These are phyloP conservation scores for Drosophila mimetica DNA, from an alignment of 2,888 invertebrate genomes.

Conservation along the genomic window DNA sequence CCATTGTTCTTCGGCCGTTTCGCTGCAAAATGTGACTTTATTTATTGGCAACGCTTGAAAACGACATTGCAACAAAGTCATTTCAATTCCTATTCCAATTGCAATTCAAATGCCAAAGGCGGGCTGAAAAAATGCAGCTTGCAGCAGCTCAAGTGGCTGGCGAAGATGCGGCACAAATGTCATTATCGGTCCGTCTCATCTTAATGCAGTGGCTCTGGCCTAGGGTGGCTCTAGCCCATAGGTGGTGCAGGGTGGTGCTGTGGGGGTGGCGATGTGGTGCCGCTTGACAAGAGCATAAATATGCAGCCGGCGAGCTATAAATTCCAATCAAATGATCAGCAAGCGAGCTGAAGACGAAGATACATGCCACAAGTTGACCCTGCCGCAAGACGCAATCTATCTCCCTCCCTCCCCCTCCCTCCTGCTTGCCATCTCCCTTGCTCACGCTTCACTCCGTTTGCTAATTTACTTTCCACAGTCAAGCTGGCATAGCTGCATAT, in stretches of 20 bases:
- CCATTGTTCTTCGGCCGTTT: not conserved
- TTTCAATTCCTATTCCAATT: conserved; percentile 68
- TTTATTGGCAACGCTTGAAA: conserved; percentile 14
- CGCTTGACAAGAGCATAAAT: conserved; percentile 43
- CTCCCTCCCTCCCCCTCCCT: not conserved
- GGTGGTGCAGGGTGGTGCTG: not conserved
- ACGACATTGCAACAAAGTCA: conserved; percentile 75
- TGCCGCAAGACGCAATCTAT: conserved; percentile 23
- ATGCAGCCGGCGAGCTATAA: conserved; percentile 54
- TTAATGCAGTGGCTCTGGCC: conserved; percentile 43
- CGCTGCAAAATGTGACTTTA: conserved; percentile 7
- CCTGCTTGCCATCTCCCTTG: not conserved
- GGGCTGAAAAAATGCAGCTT: not conserved
- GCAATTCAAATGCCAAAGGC: conserved; percentile 65
- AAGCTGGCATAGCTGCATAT: too few relatives aligned
- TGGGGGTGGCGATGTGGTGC: conserved; percentile 1
- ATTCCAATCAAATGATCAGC: conserved; percentile 67
- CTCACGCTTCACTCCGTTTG: conserved; percentile 60
- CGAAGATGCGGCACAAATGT: conserved; percentile 49
- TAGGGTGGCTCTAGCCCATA: not conserved
- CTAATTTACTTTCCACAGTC: conserved; percentile 51
- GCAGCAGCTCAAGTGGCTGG: conserved; percentile 25
- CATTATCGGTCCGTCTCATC: conserved; percentile 64
- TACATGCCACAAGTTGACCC: conserved; percentile 42
- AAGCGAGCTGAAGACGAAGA: conserved; percentile 19